Conservation (phyloP, 2,113 vertebrate genomes). For the Equus quagga region DNA sequence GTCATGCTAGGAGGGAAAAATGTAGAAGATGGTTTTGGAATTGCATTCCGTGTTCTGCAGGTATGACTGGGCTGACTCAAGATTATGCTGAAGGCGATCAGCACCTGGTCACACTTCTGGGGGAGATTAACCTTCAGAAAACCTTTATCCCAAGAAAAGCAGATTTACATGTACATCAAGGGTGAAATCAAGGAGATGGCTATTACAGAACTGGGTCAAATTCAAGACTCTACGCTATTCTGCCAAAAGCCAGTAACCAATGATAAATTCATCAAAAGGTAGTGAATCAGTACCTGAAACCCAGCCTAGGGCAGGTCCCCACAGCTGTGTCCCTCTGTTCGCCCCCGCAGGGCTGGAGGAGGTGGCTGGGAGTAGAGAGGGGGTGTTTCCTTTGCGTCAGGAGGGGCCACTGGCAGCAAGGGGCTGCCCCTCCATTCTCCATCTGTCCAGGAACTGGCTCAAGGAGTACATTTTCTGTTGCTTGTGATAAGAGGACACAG, state of each 20-base stretch:
- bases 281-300: background rate
- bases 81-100: background rate
- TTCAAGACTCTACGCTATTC: background rate
- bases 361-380: rapidly evolving
- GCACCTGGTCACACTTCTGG: background rate
- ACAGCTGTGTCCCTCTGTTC: background rate
- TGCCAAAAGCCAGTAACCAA: constrained; percentile 5
- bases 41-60: constrained; percentile 98
- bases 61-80: constrained; percentile 83
- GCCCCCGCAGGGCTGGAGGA: background rate
- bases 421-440: background rate
- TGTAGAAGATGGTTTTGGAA: constrained; percentile 98
- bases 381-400: background rate
- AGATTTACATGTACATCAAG: background rate
- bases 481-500: background rate
- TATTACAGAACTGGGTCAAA: background rate
- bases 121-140: constrained; percentile 32
- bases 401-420: background rate
- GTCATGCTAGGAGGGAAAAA: constrained; percentile 99
- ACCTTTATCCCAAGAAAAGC: constrained; percentile 25
- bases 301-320: background rate
- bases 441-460: background rate
- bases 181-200: background rate
- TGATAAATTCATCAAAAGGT: background rate
- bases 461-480: background rate